These are phyloP conservation scores for Thecophora atra DNA, from an alignment of 2,888 invertebrate species.

Conservation along the genomic window DNA sequence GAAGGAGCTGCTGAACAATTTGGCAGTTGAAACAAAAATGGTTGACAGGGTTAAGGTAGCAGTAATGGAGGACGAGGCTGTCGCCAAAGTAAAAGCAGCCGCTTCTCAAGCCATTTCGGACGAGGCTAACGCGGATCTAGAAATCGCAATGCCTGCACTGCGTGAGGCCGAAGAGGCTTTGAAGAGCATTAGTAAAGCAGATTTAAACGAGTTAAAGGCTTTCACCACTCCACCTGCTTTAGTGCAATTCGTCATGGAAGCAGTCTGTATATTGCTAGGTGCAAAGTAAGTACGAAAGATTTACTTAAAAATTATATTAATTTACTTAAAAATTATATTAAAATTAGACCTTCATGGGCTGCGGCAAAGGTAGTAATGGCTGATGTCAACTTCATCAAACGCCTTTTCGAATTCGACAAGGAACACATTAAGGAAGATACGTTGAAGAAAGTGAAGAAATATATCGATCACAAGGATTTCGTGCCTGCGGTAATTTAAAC, in stretches of 20 bases:
- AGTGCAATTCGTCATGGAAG: conserved; percentile 91
- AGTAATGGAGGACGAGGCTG: conserved; percentile 84
- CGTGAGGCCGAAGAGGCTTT: conserved; percentile 86
- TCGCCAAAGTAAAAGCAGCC: conserved; percentile 85
- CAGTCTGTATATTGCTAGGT: conserved; percentile 84
- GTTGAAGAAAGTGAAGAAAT: conserved; percentile 82
- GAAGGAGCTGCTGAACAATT: conserved; percentile 76
- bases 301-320: neutral
- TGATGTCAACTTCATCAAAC: conserved; percentile 84
- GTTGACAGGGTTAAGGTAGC: conserved; percentile 83
- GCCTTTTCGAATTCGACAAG: conserved; percentile 85
- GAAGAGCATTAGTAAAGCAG: conserved; percentile 85
- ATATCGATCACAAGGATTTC: conserved; percentile 87
- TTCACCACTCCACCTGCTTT: conserved; percentile 88
- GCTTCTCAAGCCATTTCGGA: conserved; percentile 85
- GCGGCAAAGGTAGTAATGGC: conserved; percentile 82
- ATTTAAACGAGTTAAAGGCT: conserved; percentile 89
- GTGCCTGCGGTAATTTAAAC: conserved; percentile 73
- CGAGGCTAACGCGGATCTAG: conserved; percentile 88
- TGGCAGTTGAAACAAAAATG: conserved; percentile 82
- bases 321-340: conserved; percentile 37
- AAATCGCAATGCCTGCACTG: conserved; percentile 86
- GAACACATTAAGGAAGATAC: conserved; percentile 82
- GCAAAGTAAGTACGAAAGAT: conserved; percentile 74
- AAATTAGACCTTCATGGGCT: conserved; percentile 87